phyloP scores from a whole-genome alignment of 1,140 invertebrate species.

The Rhyacophila brunnea region DNA sequence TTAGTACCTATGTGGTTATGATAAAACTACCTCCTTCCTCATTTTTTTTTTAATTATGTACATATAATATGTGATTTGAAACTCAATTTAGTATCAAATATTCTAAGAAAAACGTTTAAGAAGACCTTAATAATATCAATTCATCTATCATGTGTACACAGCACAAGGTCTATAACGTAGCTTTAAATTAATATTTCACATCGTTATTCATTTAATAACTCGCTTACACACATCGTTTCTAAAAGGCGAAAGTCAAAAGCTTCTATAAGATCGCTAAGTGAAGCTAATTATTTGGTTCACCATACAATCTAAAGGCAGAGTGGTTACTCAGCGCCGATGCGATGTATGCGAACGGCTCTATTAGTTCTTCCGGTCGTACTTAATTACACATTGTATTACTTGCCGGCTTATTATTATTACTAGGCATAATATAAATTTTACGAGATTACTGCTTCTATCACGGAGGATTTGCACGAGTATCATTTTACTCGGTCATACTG shows the following conservation, averaged over 20 bases:
- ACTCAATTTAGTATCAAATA: too few species aligned
- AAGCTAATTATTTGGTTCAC: neutral
- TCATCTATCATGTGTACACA: too few species aligned
- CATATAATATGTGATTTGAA: too few species aligned
- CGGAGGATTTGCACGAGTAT: slow-evolving; percentile 1
- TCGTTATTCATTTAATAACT: too few species aligned
- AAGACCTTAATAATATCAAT: too few species aligned
- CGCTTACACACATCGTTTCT: neutral
- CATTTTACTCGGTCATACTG: slow-evolving; percentile 14
- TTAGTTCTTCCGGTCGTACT: slow-evolving; percentile 12
- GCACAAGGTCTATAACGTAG: too few species aligned
- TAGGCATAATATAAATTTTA: slow-evolving; percentile 24
- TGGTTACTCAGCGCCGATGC: neutral
- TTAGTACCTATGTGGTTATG: too few species aligned
- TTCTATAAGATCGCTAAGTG: neutral
- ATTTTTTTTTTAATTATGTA: too few species aligned
- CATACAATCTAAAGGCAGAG: slow-evolving; percentile 1
- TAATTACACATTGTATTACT: slow-evolving; percentile 24
- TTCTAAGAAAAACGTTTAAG: too few species aligned
- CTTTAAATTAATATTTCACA: too few species aligned
- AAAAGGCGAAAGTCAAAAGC: neutral
- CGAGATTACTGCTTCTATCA: slow-evolving; percentile 12
- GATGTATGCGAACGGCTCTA: neutral
- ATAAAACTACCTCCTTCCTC: too few species aligned
- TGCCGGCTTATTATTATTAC: slow-evolving; percentile 29